Evolutionary conservation across 1,140 invertebrate genomes (phyloP).

Genomic region (Psix sp.): DNA sequence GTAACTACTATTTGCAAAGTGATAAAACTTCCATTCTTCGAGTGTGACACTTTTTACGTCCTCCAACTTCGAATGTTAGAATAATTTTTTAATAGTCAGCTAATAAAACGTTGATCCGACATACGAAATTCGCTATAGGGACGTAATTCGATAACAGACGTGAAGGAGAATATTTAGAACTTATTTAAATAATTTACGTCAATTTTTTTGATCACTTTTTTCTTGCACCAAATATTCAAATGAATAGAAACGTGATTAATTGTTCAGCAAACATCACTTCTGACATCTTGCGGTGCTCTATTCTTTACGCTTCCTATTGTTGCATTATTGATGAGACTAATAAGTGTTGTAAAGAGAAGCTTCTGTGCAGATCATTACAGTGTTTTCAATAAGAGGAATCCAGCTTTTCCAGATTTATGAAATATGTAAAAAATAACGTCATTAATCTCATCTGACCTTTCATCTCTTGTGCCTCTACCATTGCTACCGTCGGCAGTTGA

Average conservation of each 20-base stretch:
- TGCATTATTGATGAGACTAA: conserved; percentile 26
- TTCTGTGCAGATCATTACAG: conserved; percentile 54
- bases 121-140: too few species aligned
- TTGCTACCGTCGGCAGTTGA: conserved; percentile 56
- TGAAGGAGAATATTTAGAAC: too few species aligned
- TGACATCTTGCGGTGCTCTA: too few species aligned
- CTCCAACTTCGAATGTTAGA: not conserved
- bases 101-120: conserved; percentile 21
- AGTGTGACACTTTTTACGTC: conserved; percentile 4
- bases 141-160: too few species aligned
- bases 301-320: too few species aligned
- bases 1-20: conserved; percentile 18
- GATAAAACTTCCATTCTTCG: conserved; percentile 29
- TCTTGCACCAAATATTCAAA: too few species aligned
- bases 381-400: conserved; percentile 66
- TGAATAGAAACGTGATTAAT: too few species aligned
- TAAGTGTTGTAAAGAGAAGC: conserved; percentile 33
- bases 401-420: conserved; percentile 60
- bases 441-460: conserved; percentile 66
- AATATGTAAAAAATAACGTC: conserved; percentile 68
- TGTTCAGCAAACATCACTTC: too few species aligned
- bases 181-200: too few species aligned
- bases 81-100: conserved; percentile 20
- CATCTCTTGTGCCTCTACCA: conserved; percentile 50
- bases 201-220: too few species aligned